Evolutionary conservation across 2,888 invertebrate species (phyloP), one percentile per base, ranked within the genome.

Genomic region (Tryphoninae sp.): DNA sequence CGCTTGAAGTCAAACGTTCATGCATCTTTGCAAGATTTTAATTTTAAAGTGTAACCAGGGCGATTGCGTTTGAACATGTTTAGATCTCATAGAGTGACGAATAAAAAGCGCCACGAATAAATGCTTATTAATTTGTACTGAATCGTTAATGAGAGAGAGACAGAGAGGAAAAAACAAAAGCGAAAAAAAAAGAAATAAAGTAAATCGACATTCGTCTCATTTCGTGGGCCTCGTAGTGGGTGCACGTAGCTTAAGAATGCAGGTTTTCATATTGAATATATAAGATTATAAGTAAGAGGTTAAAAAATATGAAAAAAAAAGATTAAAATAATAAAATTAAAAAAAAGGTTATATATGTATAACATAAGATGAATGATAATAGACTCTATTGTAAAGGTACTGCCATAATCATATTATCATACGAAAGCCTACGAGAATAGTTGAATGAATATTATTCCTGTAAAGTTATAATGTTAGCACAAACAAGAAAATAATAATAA

Each of bases 321-420:
- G 53, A 68, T 67, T 45, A 40, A 58, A 78, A 73, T 72, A 61
- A 33, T 40, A 26, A 62, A 78, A 68, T 58, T 69, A 71, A 76
- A 85, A 83, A 86, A 83, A 84, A 83, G 19, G 84, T 88, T 87
- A 86, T 83, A 82, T 82, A 85, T 88, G 86, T 87, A 88, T 87
- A 85, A 75, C 75, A 76, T 84, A 83, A 81, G 78, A 81, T 69
- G 68, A 58, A 77, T 65, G 81, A 81, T 86, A 85, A 90, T 89
- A 91, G 89, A 91, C 88, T 90, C 85, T 90, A 91, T 90, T 91
- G 91, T 91, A 92, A 91, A 91, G 91, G 90, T 91, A 92, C 92
- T 91, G 92, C 92, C 92, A 92, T 92, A 91, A 91, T 89, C 91
- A 89, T 89, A 89, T 87, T 88, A 88, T 86, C 83, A 86, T 89